Evolutionary conservation across 2,888 invertebrate genomes (phyloP), one percentile per base, ranked within the genome.

Genomic region (Tenthredo mesomela): DNA sequence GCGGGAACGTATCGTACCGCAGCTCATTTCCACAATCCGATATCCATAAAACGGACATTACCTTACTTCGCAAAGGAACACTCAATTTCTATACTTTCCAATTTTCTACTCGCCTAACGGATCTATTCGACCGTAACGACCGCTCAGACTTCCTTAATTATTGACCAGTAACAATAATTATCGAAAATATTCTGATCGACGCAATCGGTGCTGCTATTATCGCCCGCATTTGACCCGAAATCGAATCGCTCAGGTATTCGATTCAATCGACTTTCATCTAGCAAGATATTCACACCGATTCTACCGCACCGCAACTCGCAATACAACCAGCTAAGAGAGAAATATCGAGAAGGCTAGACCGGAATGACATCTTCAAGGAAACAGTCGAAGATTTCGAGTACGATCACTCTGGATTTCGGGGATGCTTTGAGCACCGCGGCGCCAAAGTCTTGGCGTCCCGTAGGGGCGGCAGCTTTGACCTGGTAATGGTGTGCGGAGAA

Each of bases 401-500:
- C 29, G 67, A 82, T 73, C 71, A 73, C 71, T n/a, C 18, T 29
- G 67, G 43, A 18, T 33, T 47, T 82, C 70, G 47, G 82, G 67
- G 65, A 58, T 82, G 65, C 82, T 82, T 82, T 82, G 82, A 82
- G 82, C 67, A 82, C 70, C 84, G 88, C 87, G 85, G 87, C 85
- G 86, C 86, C 87, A 86, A 86, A 87, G 88, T 86, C 67, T 85
- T 87, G 92, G 88, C 91, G 87, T 91, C 93, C 92, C 91, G 92
- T 91, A 92, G 93, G 91, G 93, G 90, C 92, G 93, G 92, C 88
- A 50, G 91, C 92, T 92, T 93, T 93, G 92, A 91, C 90, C 90
- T 71, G 90, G 90, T 93, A 93, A 93, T 93, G 89, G 92, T 91
- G 92, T 92, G 93, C 92, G 91, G 91, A 92, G 92, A 92, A 93